phyloP scores from a whole-genome alignment of 2,113 vertebrate genomes.

The Grallaria varia region DNA sequence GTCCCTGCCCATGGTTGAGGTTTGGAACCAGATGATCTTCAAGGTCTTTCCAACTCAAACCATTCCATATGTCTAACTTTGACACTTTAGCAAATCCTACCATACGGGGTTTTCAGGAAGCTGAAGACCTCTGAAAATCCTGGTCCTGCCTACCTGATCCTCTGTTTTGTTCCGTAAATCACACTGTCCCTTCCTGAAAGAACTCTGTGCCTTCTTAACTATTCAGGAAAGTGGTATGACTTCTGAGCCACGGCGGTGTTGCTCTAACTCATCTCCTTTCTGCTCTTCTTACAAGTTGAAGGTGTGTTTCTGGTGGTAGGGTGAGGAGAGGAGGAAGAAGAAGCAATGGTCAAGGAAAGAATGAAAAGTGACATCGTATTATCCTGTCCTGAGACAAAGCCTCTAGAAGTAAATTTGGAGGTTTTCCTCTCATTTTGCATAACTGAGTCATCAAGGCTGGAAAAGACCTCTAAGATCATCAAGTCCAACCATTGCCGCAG shows the following conservation, averaged over 20 bases:
- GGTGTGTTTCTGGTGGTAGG: not conserved
- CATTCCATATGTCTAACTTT: not conserved
- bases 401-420: not conserved
- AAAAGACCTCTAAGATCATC: not conserved
- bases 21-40: rapidly evolving
- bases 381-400: not conserved
- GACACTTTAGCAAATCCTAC: not conserved
- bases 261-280: not conserved
- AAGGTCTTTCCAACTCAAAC: not conserved
- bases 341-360: not conserved
- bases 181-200: not conserved
- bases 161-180: not conserved
- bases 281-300: not conserved
- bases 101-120: not conserved
- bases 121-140: not conserved
- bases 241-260: not conserved
- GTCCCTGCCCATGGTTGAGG: rapidly evolving
- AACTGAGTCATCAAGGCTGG: not conserved
- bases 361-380: not conserved
- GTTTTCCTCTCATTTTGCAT: not conserved
- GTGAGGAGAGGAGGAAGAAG: not conserved
- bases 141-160: not conserved
- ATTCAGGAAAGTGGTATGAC: not conserved
- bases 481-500: not conserved
- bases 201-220: not conserved